A percentile compares a stretch with the other conserved stretches of the same genome.
Conservation (phyloP, 1,140 invertebrate genomes). For the Alviniconcha marisindica region DNA sequence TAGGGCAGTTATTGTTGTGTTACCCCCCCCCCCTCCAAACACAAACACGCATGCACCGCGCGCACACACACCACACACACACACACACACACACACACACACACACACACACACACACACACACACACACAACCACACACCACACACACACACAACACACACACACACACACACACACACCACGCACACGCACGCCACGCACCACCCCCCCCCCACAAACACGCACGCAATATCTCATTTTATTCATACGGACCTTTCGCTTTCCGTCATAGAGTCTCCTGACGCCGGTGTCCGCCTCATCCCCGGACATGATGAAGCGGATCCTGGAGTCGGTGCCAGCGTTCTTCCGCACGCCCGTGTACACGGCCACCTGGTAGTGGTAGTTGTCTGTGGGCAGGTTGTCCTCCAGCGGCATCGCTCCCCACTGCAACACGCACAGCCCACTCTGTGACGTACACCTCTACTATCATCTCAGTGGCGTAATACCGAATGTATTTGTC, state of each 20-base stretch:
- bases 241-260: no score
- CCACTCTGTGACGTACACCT: not conserved
- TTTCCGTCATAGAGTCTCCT: constrained; percentile 70
- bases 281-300: constrained; percentile 72
- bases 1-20: no score
- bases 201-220: no score
- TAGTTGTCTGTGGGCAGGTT: constrained; percentile 75
- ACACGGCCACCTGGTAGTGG: constrained; percentile 73
- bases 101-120: constrained; percentile 8
- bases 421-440: constrained; percentile 64
- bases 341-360: constrained; percentile 72
- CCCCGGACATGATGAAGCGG: constrained; percentile 74
- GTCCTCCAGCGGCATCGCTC: constrained; percentile 73
- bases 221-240: not conserved
- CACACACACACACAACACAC: no score
- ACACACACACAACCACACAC: not conserved
- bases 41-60: not conserved
- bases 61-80: not conserved
- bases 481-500: no score
- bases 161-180: not conserved
- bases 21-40: no score
- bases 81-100: constrained; percentile 16
- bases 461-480: no score
- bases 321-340: constrained; percentile 72
- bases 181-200: no score